phyloP scores from a whole-genome alignment of 2,113 vertebrate species.

The Setophaga coronata region DNA sequence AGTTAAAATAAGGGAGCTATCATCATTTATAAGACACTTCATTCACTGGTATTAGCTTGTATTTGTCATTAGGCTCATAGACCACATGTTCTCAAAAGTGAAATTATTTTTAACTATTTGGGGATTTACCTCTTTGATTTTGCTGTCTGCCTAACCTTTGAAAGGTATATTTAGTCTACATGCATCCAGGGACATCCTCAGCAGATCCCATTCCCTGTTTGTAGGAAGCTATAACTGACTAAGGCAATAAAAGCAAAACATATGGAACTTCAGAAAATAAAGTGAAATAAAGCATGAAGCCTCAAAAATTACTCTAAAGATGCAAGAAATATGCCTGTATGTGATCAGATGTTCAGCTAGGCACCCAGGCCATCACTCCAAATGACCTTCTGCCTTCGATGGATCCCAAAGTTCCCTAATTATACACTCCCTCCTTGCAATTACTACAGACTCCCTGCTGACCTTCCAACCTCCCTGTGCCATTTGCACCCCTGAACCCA shows the following conservation, averaged over 20 bases:
- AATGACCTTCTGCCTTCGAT: conserved; percentile 39
- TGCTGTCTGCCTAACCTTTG: not conserved
- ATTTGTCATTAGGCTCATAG: not conserved
- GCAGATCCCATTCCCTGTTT: not conserved
- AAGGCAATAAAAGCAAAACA: not conserved
- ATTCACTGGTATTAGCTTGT: not conserved
- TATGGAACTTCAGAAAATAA: not conserved
- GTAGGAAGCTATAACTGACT: not conserved
- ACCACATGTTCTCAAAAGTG: not conserved
- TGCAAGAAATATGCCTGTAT: not conserved
- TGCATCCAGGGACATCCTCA: not conserved
- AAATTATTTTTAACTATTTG: not conserved
- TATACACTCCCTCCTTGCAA: conserved; percentile 9
- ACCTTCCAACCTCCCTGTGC: conserved; percentile 39
- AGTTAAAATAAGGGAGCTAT: not conserved
- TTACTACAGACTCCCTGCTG: conserved; percentile 38
- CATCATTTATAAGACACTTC: not conserved
- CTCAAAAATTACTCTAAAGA: not conserved
- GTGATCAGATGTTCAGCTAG: conserved; percentile 10
- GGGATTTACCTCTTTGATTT: not conserved
- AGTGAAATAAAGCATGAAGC: not conserved
- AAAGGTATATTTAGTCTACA: not conserved
- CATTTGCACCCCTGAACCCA: conserved; percentile 36
- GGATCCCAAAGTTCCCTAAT: conserved; percentile 30
- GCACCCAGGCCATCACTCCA: not conserved